These are phyloP conservation scores for Psix sp. DNA, from an alignment of 1,140 invertebrate genomes.

Conservation along the genomic window DNA sequence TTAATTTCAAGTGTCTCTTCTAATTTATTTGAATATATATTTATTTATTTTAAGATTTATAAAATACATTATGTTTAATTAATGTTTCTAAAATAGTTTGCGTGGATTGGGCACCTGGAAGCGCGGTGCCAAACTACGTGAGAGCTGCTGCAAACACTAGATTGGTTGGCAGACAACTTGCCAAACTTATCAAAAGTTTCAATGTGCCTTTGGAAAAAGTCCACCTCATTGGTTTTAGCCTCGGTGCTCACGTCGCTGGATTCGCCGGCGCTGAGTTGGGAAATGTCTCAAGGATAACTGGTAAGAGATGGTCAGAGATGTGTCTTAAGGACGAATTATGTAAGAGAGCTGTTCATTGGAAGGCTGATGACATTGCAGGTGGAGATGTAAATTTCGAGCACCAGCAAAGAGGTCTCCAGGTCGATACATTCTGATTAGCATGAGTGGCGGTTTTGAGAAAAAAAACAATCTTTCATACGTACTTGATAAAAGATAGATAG, in stretches of 20 bases:
- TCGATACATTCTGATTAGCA: too few relatives aligned
- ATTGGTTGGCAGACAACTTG: constrained; percentile 92
- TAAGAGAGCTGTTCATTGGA: neutral
- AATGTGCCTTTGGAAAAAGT: constrained; percentile 82
- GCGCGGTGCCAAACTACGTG: constrained; percentile 93
- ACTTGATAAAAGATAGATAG: too few relatives aligned
- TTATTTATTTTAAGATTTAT: too few relatives aligned
- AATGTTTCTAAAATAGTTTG: constrained; percentile 82
- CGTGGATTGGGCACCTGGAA: constrained; percentile 96
- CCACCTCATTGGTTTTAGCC: constrained; percentile 93
- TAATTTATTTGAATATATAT: too few relatives aligned
- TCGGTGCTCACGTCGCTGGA: constrained; percentile 94
- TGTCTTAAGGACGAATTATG: neutral
- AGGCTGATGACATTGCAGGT: too few relatives aligned
- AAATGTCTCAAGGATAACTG: constrained; percentile 91
- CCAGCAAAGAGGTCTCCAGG: too few relatives aligned
- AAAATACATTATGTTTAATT: constrained; percentile 5
- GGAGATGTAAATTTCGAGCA: too few relatives aligned
- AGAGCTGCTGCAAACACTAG: constrained; percentile 94
- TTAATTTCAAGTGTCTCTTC: too few relatives aligned
- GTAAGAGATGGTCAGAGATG: constrained; percentile 70
- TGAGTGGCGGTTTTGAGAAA: too few relatives aligned
- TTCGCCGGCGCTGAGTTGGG: constrained; percentile 92
- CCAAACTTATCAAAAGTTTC: constrained; percentile 80
- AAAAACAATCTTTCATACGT: too few relatives aligned